Percentiles rank a stretch among this genome's conserved stretches.
phyloP scores from a whole-genome alignment of 2,888 invertebrate species.

The Pseudococcus longispinus region DNA sequence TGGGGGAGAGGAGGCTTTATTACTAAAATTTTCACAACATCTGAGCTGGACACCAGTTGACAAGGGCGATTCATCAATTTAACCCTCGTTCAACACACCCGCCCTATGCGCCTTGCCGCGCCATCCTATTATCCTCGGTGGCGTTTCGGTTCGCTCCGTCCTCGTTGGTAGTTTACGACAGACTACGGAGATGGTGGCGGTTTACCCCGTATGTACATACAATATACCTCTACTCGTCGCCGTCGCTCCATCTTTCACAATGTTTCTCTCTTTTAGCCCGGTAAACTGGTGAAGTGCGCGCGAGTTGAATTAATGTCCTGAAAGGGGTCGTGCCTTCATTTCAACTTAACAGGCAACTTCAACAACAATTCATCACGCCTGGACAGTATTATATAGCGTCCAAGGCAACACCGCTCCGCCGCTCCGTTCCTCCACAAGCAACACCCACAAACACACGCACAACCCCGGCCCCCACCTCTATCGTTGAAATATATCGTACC shows the following conservation, averaged over 20 bases:
- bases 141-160: background rate
- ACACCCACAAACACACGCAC: background rate
- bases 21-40: conserved; percentile 51
- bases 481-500: background rate
- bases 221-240: background rate
- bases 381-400: conserved; percentile 40
- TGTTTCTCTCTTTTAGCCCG: conserved; percentile 40
- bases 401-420: background rate
- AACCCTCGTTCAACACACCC: conserved; percentile 43
- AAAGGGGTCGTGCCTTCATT: conserved; percentile 55
- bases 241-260: conserved; percentile 49
- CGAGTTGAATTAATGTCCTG: conserved; percentile 48
- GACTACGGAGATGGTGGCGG: background rate
- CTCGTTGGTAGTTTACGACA: background rate
- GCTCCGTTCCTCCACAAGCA: background rate
- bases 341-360: conserved; percentile 51
- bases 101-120: background rate
- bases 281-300: conserved; percentile 30
- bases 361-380: conserved; percentile 54
- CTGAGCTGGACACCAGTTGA: conserved; percentile 53
- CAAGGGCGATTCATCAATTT: conserved; percentile 55
- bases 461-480: background rate
- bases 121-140: background rate
- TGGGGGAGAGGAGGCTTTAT: conserved; percentile 29
- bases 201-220: background rate